Evolutionary conservation across 1,140 invertebrate genomes (phyloP).

Genomic region (Aphis craccivora): DNA sequence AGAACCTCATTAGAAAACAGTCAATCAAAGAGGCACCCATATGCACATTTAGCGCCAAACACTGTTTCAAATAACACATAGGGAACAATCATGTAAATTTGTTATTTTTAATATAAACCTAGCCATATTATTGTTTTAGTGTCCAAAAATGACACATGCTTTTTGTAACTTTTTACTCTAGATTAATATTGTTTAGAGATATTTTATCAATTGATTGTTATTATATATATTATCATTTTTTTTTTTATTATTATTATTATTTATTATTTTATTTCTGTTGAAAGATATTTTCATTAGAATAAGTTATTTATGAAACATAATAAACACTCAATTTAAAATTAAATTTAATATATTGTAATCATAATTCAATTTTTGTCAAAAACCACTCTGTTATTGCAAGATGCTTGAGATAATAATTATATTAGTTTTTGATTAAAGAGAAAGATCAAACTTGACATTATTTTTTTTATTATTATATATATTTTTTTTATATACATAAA

Average conservation of each 20-base stretch:
- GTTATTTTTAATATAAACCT: slow-evolving; percentile 53
- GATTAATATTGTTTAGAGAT: slow-evolving; percentile 27
- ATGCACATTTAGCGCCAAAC: slow-evolving; percentile 39
- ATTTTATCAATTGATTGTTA: slow-evolving; percentile 53
- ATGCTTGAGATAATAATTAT: not conserved
- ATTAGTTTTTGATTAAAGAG: not conserved
- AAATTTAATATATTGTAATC: slow-evolving; percentile 13
- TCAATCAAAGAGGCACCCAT: slow-evolving; percentile 46
- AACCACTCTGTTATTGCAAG: not conserved
- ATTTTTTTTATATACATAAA: slow-evolving; percentile 24
- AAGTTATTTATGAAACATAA: slow-evolving; percentile 41
- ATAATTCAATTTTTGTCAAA: slow-evolving; percentile 13
- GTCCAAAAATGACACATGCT: slow-evolving; percentile 48
- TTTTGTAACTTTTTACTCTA: slow-evolving; percentile 52
- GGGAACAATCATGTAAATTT: not conserved
- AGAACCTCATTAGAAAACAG: slow-evolving; percentile 54
- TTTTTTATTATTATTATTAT: slow-evolving; percentile 13
- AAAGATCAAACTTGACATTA: slow-evolving; percentile 31
- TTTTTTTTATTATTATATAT: slow-evolving; percentile 32
- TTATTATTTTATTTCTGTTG: slow-evolving; percentile 54
- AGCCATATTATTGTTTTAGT: slow-evolving; percentile 55
- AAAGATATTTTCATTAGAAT: slow-evolving; percentile 40
- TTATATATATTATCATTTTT: slow-evolving; percentile 35
- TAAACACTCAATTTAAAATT: slow-evolving; percentile 50
- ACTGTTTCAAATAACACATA: slow-evolving; percentile 49